Conservation (phyloP, 2,888 invertebrate species). For the Xestoiulus laeticollis region DNA sequence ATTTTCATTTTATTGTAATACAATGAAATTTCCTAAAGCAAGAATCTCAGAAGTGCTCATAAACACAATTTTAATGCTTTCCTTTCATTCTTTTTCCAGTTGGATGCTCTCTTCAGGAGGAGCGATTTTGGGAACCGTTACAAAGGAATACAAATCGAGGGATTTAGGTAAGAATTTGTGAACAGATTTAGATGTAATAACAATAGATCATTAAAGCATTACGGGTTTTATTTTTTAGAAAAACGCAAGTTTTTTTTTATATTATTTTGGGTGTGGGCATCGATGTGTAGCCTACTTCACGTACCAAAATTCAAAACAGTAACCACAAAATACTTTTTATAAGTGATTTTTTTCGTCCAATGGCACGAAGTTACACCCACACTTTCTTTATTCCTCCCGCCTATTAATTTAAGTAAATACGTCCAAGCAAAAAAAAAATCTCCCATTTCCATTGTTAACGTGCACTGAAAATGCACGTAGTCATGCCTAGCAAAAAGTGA, state of each 20-base stretch:
- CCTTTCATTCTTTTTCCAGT: slow-evolving; percentile 66
- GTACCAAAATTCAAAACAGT: background rate
- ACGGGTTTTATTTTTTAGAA: background rate
- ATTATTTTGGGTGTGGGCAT: slow-evolving; percentile 44
- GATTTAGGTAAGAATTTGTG: slow-evolving; percentile 71
- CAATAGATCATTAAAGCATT: background rate
- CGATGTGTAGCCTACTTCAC: background rate
- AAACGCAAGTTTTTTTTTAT: slow-evolving; percentile 2
- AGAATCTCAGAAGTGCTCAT: background rate
- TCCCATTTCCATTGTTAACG: background rate
- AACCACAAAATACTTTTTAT: background rate
- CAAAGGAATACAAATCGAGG: slow-evolving; percentile 84
- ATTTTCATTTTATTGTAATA: background rate
- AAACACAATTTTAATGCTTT: background rate
- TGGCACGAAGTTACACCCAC: slow-evolving; percentile 5
- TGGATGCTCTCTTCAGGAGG: slow-evolving; percentile 82
- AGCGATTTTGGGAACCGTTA: slow-evolving; percentile 83
- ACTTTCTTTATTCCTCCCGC: background rate
- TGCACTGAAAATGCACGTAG: background rate
- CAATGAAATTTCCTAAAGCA: background rate
- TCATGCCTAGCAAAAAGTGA: background rate
- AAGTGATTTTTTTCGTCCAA: background rate
- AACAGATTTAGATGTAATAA: background rate
- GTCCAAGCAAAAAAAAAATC: background rate
- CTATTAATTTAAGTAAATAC: background rate